Percentiles rank a stretch among this genome's conserved stretches.
These are phyloP conservation scores for Tetragonula carbonaria DNA, from an alignment of 2,888 invertebrate species.

Conservation along the genomic window DNA sequence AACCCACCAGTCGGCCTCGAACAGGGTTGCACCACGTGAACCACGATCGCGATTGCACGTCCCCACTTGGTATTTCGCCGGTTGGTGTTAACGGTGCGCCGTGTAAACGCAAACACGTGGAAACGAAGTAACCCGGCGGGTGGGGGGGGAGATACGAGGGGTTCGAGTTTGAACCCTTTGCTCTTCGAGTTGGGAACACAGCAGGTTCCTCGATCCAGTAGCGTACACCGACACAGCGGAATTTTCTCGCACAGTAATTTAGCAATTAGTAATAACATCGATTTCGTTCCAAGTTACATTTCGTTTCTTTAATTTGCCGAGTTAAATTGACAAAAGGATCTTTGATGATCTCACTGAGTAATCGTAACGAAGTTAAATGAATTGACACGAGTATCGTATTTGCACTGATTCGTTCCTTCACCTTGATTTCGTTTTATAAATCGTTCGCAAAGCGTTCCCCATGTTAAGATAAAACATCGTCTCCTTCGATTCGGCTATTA, in stretches of 20 bases:
- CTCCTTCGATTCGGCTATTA: not conserved
- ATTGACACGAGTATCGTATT: too few relatives aligned
- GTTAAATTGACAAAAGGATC: too few relatives aligned
- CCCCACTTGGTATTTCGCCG: slow-evolving; percentile 72
- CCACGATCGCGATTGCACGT: slow-evolving; percentile 72
- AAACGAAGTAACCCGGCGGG: slow-evolving; percentile 25
- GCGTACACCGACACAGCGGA: not conserved
- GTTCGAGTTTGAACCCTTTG: slow-evolving; percentile 1
- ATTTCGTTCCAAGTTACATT: too few relatives aligned
- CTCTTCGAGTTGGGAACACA: not conserved
- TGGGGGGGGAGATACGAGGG: slow-evolving; percentile 2
- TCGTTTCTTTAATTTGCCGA: too few relatives aligned
- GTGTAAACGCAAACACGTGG: slow-evolving; percentile 73
- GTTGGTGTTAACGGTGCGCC: slow-evolving; percentile 71
- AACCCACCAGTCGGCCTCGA: not conserved
- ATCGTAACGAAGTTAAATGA: too few relatives aligned
- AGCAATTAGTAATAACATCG: too few relatives aligned
- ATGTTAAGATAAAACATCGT: not conserved
- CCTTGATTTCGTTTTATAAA: not conserved
- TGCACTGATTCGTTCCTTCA: not conserved
- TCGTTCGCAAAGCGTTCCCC: not conserved
- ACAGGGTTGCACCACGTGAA: slow-evolving; percentile 44
- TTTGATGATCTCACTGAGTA: too few relatives aligned
- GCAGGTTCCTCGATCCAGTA: too few relatives aligned
- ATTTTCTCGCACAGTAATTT: not conserved